Base-by-base conservation (phyloP, 2,888 invertebrate species). In the Ferdinandea cuprea region DNA sequence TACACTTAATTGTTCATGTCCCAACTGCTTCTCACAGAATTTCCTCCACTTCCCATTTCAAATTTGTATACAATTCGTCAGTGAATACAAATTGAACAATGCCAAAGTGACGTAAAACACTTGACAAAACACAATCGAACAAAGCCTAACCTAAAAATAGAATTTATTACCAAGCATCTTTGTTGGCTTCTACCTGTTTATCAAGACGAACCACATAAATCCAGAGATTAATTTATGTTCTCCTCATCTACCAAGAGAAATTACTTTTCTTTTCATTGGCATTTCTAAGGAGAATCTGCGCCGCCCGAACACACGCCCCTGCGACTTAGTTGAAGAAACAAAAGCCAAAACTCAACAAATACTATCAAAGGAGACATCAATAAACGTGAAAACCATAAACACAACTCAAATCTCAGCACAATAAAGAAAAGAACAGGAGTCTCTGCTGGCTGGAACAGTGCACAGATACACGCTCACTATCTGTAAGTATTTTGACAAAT, bases 401-500 rank as follows among this genome's bases (percentile, higher is more conserved):
- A 63, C 48, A 35, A 63, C 35, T 48, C 35, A 48, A 63, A 63
- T 48, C 48, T 37, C 9, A 9, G 25, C 48, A 35, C n/a, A 37
- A 9, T 30, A 35, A 35, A 30, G 35, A 37, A 63, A 35, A 1
- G 21, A 21, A 50, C 30, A 21, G 7, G 17, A 8, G 1, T 1
- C 46, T 44, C 4, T 56, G 19, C 4, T 5, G 13, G 15, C n/a
- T n/a, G n/a, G n/a, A 21, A 8, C 56, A 40, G 11, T 17, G 28
- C 7, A 30, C 17, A 30, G 17, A 59, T 44, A 44, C 59, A 15
- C 4, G 19, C n/a, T 50, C 25, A 13, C 35, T 6, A 0, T 40
- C 37, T 56, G 56, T 42, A 13, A 46, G 21, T 13, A 46, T 61
- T 61, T 61, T 32, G 65, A 40, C 50, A 40, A 52, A 52, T 50